A percentile compares a stretch with the other conserved stretches of the same genome.
phyloP scores from a whole-genome alignment of 2,888 invertebrate genomes.

The Metallyticus violacea region DNA sequence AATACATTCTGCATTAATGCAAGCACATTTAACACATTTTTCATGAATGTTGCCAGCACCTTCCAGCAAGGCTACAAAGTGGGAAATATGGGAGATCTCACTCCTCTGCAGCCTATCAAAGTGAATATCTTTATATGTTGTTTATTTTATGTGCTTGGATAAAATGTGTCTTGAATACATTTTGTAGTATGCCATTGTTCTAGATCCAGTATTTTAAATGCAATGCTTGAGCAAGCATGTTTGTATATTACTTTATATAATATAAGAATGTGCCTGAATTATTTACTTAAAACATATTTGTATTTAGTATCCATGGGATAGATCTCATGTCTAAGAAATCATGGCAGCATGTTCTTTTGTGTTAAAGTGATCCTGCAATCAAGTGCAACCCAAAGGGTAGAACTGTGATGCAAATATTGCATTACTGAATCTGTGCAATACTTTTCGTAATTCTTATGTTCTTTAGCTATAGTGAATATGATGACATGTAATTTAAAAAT shows the following conservation, averaged over 20 bases:
- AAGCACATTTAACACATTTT: background rate
- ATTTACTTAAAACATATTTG: background rate
- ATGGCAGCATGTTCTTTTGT: too few relatives aligned
- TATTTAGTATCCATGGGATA: background rate
- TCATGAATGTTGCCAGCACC: background rate
- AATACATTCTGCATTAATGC: background rate
- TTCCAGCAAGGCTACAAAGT: background rate
- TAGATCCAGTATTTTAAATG: too few relatives aligned
- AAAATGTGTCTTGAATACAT: background rate
- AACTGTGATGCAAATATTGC: too few relatives aligned
- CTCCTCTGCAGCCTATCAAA: slow-evolving; percentile 31
- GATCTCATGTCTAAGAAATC: too few relatives aligned
- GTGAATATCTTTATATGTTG: slow-evolving; percentile 26
- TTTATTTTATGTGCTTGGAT: too few relatives aligned
- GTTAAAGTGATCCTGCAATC: too few relatives aligned
- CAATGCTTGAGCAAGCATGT: background rate
- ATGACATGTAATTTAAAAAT: too few relatives aligned
- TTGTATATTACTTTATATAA: background rate
- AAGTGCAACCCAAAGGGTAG: too few relatives aligned
- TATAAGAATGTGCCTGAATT: background rate
- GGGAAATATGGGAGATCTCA: slow-evolving; percentile 31
- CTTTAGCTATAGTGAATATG: too few relatives aligned
- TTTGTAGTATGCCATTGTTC: background rate
- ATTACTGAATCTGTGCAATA: too few relatives aligned
- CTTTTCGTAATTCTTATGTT: too few relatives aligned